A percentile compares a stretch with the other conserved stretches of the same genome.
phyloP scores from a whole-genome alignment of 2,113 vertebrate species.

The Stegostoma tigrinum region DNA sequence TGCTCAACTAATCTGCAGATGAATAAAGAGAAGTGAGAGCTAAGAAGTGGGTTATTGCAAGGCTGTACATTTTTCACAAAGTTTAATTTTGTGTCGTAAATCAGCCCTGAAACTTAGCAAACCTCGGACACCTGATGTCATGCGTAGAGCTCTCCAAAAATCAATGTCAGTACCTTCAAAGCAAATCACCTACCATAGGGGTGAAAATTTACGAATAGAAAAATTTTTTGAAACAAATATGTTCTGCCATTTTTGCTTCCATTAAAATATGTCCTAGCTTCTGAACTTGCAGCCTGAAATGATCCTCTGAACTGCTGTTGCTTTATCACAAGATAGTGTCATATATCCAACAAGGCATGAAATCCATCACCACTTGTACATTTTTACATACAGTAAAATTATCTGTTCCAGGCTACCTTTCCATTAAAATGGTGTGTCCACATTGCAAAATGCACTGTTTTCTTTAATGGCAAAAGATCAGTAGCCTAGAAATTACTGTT shows the following conservation, averaged over 20 bases:
- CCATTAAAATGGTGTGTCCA: background rate
- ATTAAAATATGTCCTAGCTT: background rate
- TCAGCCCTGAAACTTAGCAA: background rate
- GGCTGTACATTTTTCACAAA: background rate
- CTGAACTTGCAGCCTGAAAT: background rate
- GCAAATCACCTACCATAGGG: background rate
- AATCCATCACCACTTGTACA: background rate
- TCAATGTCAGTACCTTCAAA: background rate
- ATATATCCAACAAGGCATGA: background rate
- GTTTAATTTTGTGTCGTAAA: background rate
- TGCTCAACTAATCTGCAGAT: background rate
- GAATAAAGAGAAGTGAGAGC: background rate
- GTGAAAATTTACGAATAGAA: background rate
- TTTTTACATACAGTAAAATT: background rate
- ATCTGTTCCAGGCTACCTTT: background rate
- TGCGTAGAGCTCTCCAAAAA: background rate
- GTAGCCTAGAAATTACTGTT: background rate
- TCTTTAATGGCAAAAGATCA: background rate
- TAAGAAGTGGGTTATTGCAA: background rate
- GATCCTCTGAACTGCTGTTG: background rate
- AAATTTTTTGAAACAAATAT: background rate
- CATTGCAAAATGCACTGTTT: background rate
- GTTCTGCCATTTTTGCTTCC: background rate
- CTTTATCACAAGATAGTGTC: background rate
- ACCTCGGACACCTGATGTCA: background rate